Evolutionary conservation across 2,113 vertebrate species (phyloP).

Genomic region (Phrynosoma blainvillii): DNA sequence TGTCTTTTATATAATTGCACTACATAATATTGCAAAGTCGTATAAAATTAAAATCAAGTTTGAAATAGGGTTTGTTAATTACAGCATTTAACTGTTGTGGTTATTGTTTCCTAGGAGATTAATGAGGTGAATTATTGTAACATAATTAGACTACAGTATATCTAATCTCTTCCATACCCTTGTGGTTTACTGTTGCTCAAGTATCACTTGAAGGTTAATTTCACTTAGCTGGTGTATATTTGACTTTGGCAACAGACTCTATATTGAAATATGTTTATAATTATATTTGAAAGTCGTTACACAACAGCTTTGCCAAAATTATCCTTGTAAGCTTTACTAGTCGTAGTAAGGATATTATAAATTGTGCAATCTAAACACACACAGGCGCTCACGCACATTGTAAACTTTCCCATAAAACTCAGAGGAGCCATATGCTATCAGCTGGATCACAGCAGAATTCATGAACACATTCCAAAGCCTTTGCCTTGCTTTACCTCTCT

Average conservation of each 20-base stretch:
- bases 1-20: slow-evolving; percentile 60
- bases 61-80: slow-evolving; percentile 79
- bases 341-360: slow-evolving; percentile 45
- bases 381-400: accelerated
- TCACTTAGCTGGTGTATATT: slow-evolving; percentile 74
- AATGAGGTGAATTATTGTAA: slow-evolving; percentile 84
- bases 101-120: slow-evolving; percentile 84
- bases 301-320: slow-evolving; percentile 61
- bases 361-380: slow-evolving; percentile 3
- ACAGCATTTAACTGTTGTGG: slow-evolving; percentile 78
- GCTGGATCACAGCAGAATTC: neutral
- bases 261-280: slow-evolving; percentile 76
- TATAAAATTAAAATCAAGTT: slow-evolving; percentile 78
- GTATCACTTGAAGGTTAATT: slow-evolving; percentile 81
- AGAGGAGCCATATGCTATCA: slow-evolving; percentile 8
- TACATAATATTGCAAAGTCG: slow-evolving; percentile 67
- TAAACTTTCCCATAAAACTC: neutral
- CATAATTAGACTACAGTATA: slow-evolving; percentile 77
- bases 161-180: slow-evolving; percentile 78
- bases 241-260: slow-evolving; percentile 74
- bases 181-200: slow-evolving; percentile 73
- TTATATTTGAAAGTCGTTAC: slow-evolving; percentile 76
- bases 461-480: neutral
- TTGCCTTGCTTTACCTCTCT: neutral
- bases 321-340: slow-evolving; percentile 24